Evolutionary conservation across 2,888 invertebrate genomes (phyloP).

Genomic region (Acanthopleura granulata): DNA sequence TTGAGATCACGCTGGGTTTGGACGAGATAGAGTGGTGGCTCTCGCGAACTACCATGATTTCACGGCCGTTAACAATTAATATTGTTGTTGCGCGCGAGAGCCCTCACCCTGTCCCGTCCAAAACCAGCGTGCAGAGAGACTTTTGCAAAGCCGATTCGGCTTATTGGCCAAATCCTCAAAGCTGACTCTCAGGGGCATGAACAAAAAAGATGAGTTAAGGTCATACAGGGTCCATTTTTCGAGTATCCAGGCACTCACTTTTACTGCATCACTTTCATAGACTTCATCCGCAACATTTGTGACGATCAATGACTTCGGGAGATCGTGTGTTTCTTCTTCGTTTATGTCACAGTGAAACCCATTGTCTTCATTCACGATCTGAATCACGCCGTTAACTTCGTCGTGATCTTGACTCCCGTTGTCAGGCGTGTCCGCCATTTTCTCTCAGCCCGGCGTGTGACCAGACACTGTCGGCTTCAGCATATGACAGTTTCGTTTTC

Average conservation of each 20-base stretch:
- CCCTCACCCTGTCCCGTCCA: too few species aligned
- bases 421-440: constrained; percentile 5
- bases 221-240: not conserved
- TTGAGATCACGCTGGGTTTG: too few species aligned
- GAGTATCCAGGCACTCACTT: not conserved
- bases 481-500: too few species aligned
- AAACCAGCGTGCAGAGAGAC: too few species aligned
- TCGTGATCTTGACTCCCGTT: not conserved
- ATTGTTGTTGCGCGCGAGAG: too few species aligned
- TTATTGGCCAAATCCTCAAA: too few species aligned
- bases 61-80: too few species aligned
- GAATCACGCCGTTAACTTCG: not conserved
- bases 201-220: not conserved
- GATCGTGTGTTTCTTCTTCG: not conserved
- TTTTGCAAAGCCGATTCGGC: too few species aligned
- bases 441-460: not conserved
- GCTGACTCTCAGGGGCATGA: too few species aligned
- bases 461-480: too few species aligned
- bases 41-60: too few species aligned
- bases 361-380: not conserved
- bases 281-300: constrained; percentile 4
- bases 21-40: too few species aligned
- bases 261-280: not conserved
- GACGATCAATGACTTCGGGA: not conserved
- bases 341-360: not conserved